phyloP scores from a whole-genome alignment of 2,888 invertebrate genomes.

The Anaspis maculata region DNA sequence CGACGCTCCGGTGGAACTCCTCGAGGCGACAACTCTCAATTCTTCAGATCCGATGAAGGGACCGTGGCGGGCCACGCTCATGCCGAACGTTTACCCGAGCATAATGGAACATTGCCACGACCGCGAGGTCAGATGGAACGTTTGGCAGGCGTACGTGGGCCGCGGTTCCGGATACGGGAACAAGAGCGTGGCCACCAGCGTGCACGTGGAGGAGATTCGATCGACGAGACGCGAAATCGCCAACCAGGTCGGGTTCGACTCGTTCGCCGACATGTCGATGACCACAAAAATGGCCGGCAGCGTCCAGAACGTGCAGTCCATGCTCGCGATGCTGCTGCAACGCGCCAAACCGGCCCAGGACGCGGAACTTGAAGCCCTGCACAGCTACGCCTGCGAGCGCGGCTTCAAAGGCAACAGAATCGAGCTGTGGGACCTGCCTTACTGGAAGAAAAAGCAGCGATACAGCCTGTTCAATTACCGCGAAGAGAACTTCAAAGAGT shows the following conservation, averaged over 20 bases:
- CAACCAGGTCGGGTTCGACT: slow-evolving; percentile 66
- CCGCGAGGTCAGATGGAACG: slow-evolving; percentile 67
- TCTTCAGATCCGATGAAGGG: slow-evolving; percentile 54
- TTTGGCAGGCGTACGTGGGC: slow-evolving; percentile 72
- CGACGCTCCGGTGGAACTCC: slow-evolving; percentile 64
- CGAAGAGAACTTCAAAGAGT: slow-evolving; percentile 65
- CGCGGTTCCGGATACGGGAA: slow-evolving; percentile 61
- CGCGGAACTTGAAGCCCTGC: slow-evolving; percentile 61
- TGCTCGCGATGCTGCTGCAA: slow-evolving; percentile 58
- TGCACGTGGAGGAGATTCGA: slow-evolving; percentile 71
- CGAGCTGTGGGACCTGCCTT: slow-evolving; percentile 79
- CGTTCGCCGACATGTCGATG: slow-evolving; percentile 82
- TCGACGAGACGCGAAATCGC: slow-evolving; percentile 62
- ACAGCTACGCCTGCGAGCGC: slow-evolving; percentile 62
- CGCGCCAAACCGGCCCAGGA: slow-evolving; percentile 68
- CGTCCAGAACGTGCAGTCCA: slow-evolving; percentile 62
- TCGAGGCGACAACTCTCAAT: slow-evolving; percentile 58
- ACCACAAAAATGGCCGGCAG: slow-evolving; percentile 88
- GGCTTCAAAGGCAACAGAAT: slow-evolving; percentile 60
- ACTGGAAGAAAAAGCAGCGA: slow-evolving; percentile 75
- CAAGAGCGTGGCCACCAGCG: slow-evolving; percentile 59
- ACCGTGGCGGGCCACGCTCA: slow-evolving; percentile 78
- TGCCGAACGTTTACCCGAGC: slow-evolving; percentile 60
- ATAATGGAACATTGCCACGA: slow-evolving; percentile 84
- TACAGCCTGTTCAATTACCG: slow-evolving; percentile 57